Evolutionary conservation across 1,140 invertebrate species (phyloP), one percentile per base, ranked within the genome.

Genomic region (Drosophila aff.): DNA sequence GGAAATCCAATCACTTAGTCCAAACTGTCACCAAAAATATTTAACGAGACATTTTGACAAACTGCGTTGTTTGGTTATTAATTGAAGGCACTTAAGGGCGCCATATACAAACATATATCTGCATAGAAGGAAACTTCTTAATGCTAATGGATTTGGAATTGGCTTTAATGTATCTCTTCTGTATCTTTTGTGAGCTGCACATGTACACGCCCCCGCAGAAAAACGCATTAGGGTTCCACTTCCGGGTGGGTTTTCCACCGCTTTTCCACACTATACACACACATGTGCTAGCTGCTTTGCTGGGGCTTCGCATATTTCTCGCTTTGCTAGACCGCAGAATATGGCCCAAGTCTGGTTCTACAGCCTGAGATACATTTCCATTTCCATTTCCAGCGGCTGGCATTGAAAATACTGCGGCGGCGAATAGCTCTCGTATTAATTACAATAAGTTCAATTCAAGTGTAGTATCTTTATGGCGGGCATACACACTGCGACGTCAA

Each of bases 61-160:
- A 71, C 63, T 76, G 61, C 36, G 43, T 55, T 49, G 47, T 73
- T 50, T 26, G 43, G 76, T 86, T 87, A 87, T 86, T 87, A 86
- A 86, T 86, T 78, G 82, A 62, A 44, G 68, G 68, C 76, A 82
- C 76, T 87, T 82, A 76, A 64, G 76, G 75, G 41, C 68, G 52
- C 31, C 63, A 23, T 23, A 11, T 11, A 55, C 10, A 38, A 3
- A 38, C 6, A 21, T 55, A 16, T 8, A 21, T 40, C 16, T 55
- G 13, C 21, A 36, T 15, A 38, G 9, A 23, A 3, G 23, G 23
- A 23, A 23, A 23, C 52, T 49, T 31, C 62, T 64, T 38, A 36
- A 60, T 26, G 80, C 83, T 86, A 86, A 86, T 87, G 79, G 79
- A 87, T 76, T 55, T 76, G 63, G 55, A 87, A 86, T 87, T 87